Conservation (phyloP, 2,888 invertebrate genomes). For the Ophion costatus region DNA sequence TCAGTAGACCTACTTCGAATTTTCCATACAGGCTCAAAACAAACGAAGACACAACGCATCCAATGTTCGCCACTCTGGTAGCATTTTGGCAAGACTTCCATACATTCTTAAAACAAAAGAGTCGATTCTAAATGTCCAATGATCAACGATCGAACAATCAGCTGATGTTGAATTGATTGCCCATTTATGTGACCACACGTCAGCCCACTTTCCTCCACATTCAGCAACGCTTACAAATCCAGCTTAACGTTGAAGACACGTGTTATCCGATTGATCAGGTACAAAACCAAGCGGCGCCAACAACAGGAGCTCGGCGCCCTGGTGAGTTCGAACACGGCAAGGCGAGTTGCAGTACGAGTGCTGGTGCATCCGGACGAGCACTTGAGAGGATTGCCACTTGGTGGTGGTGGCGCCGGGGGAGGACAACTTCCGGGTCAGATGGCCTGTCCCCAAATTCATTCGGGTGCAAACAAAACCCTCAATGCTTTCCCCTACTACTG, state of each 20-base stretch:
- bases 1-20: too few relatives aligned
- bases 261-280: constrained; percentile 83
- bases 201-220: too few relatives aligned
- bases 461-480: constrained; percentile 77
- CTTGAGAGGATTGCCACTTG: constrained; percentile 79
- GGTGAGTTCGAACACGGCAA: constrained; percentile 86
- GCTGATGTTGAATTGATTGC: too few relatives aligned
- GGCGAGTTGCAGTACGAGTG: constrained; percentile 96
- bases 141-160: too few relatives aligned
- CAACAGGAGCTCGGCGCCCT: constrained; percentile 91
- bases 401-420: constrained; percentile 69
- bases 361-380: constrained; percentile 86
- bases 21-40: too few relatives aligned
- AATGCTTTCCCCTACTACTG: constrained; percentile 80
- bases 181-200: too few relatives aligned
- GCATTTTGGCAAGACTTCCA: too few relatives aligned
- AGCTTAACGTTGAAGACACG: not conserved
- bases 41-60: too few relatives aligned
- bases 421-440: constrained; percentile 79
- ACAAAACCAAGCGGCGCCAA: constrained; percentile 97
- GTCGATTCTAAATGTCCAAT: too few relatives aligned
- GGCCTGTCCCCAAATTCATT: constrained; percentile 78
- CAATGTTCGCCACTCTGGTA: too few relatives aligned
- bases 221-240: not conserved
- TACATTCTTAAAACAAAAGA: too few relatives aligned